phyloP scores from a whole-genome alignment of 2,888 invertebrate species.

The Philonicus albiceps region DNA sequence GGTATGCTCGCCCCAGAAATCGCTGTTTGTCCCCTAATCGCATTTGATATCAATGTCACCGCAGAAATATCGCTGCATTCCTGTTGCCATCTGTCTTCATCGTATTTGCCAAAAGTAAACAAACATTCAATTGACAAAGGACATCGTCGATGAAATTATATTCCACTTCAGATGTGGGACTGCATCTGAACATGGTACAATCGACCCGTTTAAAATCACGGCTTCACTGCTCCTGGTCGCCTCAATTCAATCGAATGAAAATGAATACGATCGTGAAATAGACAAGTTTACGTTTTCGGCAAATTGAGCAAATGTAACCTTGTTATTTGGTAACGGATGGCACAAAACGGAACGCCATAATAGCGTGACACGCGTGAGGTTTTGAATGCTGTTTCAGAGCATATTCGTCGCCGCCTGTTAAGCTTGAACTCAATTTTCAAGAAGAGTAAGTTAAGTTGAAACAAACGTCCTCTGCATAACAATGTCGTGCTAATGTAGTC shows the following conservation, averaged over 20 bases:
- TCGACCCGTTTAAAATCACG: neutral
- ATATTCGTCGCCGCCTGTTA: neutral
- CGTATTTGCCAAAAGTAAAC: neutral
- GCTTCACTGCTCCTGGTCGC: neutral
- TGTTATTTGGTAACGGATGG: neutral
- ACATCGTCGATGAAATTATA: neutral
- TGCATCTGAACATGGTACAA: neutral
- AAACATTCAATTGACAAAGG: neutral
- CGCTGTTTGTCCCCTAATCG: neutral
- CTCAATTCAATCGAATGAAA: neutral
- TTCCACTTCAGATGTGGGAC: neutral
- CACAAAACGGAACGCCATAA: neutral
- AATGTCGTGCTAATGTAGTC: slow-evolving; percentile 1
- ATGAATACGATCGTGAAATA: neutral
- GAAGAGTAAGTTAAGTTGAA: neutral
- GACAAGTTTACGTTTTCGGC: neutral
- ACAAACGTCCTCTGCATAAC: slow-evolving; percentile 5
- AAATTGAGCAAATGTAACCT: slow-evolving; percentile 5
- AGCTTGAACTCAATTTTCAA: neutral
- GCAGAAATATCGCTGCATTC: neutral
- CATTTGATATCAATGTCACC: neutral
- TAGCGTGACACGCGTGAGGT: neutral
- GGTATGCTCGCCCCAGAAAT: neutral
- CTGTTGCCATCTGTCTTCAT: neutral
- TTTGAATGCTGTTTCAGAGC: neutral